Evolutionary conservation across 2,797 vertebrate genomes (phyloP), one percentile per base, ranked within the genome.

Genomic region (Lateolabrax maculatus): DNA sequence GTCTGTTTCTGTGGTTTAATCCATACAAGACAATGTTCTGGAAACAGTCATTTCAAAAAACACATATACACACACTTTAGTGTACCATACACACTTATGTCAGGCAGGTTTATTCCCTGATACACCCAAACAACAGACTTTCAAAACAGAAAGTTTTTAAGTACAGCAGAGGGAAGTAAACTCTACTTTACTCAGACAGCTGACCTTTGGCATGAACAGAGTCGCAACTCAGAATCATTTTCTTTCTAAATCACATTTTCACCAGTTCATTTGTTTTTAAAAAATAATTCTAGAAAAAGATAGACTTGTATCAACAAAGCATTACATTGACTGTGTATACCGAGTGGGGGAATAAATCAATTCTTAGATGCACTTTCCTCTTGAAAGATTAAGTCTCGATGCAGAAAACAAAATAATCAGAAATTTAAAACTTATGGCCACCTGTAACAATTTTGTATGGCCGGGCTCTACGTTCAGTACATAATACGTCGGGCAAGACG

Each of bases 1-100:
- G 39, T 56, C 62, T 9, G 58, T 61, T 72, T 60, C 53, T 70
- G 18, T 56, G 55, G 41, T 64, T 65, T 86, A 90, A 91, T 86
- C 79, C 64, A 76, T 9, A 51, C 34, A 69, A 65, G 68, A 84
- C 79, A 72, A 68, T 55, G 61, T 70, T 68, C 10, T 21, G 23
- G 19, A 7, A 16, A 18, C 25, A 29, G 16, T 52, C 29, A 39
- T 55, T 60, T 66, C 8, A 13, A 78, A 39, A 71, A 39, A n/a
- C 41, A 39, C n/a, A 15, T 9, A 57, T 6, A 62, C 1, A 29
- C 23, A 78, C 41, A 44, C 51, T 44, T 43, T 11, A 46, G 2
- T 27, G 12, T n/a, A 46, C 0, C 12, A 63, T 34, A 56, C 2
- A 13, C n/a, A 4, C 68, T n/a, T n/a, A n/a, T n/a, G n/a, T n/a